Percentiles rank a stretch among this genome's conserved stretches.
Conservation (phyloP, 2,888 invertebrate genomes). For the Andrena marginata region DNA sequence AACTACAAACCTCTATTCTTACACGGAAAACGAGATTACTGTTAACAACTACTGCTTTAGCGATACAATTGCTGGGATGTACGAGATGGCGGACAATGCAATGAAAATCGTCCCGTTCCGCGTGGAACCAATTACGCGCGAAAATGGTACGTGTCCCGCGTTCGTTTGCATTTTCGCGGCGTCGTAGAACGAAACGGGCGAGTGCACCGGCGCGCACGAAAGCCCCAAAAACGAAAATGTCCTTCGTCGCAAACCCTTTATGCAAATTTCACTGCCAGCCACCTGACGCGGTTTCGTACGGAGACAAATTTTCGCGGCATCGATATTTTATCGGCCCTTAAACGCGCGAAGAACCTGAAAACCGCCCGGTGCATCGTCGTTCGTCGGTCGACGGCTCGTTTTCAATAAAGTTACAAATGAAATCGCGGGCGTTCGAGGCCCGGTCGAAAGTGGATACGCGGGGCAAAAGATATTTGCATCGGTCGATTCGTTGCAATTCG, state of each 20-base stretch:
- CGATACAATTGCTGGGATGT: conserved; percentile 26
- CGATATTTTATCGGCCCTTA: conserved; percentile 11
- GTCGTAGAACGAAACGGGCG: conserved; percentile 29
- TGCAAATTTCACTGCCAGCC: conserved; percentile 58
- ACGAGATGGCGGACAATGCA: conserved; percentile 15
- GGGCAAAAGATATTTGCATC: conserved; percentile 13
- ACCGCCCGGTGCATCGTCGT: not conserved
- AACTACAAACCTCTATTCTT: not conserved
- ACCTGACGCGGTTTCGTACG: conserved; percentile 21
- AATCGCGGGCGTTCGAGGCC: conserved; percentile 10
- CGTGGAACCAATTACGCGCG: conserved; percentile 51
- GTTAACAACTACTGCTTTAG: not conserved
- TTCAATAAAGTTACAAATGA: conserved; percentile 10
- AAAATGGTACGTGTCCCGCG: conserved; percentile 29
- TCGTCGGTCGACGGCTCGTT: not conserved
- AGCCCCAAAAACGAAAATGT: conserved; percentile 51
- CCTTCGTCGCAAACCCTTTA: conserved; percentile 51
- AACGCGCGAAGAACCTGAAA: not conserved
- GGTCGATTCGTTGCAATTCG: not conserved
- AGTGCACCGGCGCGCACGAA: not conserved
- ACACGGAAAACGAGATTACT: conserved; percentile 3
- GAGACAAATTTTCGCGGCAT: conserved; percentile 36
- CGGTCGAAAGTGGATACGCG: conserved; percentile 40
- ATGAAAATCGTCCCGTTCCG: conserved; percentile 47
- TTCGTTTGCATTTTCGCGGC: conserved; percentile 47